These are phyloP conservation scores for Adelosebastes latens DNA, from an alignment of 2,797 vertebrate genomes.

Conservation along the genomic window DNA sequence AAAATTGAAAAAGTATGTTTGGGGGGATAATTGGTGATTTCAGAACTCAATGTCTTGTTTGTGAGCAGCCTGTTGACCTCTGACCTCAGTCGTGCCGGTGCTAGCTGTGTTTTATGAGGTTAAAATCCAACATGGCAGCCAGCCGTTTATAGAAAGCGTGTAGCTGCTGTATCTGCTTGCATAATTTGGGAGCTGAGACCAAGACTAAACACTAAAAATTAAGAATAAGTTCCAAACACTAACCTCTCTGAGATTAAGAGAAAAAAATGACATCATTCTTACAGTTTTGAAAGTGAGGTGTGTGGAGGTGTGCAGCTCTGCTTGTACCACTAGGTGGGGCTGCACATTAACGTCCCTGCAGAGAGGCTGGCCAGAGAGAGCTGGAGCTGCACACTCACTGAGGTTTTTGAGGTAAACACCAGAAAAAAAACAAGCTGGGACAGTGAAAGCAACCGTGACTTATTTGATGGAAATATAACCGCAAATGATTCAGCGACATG, in stretches of 20 bases:
- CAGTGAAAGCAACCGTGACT: not conserved
- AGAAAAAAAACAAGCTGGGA: constrained; percentile 10
- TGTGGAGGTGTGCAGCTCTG: not conserved
- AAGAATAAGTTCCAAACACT: not conserved
- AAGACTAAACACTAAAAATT: not conserved
- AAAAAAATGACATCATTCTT: not conserved
- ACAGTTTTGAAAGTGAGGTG: not conserved
- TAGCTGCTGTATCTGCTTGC: not conserved
- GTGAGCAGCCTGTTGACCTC: too few relatives aligned
- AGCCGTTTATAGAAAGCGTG: not conserved
- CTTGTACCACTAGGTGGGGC: constrained; percentile 67
- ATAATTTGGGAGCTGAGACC: not conserved
- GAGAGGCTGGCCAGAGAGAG: not conserved
- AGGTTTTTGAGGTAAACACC: constrained; percentile 38
- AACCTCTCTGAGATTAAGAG: not conserved
- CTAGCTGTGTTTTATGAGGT: too few relatives aligned
- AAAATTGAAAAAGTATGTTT: too few relatives aligned
- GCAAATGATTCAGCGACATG: not conserved
- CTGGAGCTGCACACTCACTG: constrained; percentile 1
- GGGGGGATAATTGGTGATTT: too few relatives aligned
- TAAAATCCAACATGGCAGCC: too few relatives aligned
- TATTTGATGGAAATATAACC: not conserved
- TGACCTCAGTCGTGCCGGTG: too few relatives aligned
- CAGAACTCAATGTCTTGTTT: too few relatives aligned
- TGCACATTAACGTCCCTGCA: constrained; percentile 12